A percentile compares a stretch with the other conserved stretches of the same genome.
Evolutionary conservation across 2,797 vertebrate genomes (phyloP).

Genomic region (Calcarius lapponicus): DNA sequence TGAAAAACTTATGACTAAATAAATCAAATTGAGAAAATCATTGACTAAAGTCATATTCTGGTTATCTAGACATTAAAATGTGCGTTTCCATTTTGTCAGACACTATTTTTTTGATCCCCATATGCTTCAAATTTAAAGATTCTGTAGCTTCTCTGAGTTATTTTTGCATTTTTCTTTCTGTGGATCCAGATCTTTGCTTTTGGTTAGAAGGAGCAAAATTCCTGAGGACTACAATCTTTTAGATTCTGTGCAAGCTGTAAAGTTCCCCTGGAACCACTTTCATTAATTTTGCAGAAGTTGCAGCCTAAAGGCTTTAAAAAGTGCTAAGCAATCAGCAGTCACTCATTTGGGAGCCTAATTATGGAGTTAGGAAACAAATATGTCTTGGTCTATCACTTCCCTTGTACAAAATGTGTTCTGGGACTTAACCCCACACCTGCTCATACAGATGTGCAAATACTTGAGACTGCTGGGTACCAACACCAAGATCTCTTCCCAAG

Average conservation of each 20-base stretch:
- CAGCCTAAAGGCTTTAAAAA: slow-evolving; percentile 60
- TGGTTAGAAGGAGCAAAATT: slow-evolving; percentile 14
- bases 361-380: slow-evolving; percentile 51
- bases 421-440: slow-evolving; percentile 39
- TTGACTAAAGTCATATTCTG: background rate
- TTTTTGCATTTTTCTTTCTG: background rate
- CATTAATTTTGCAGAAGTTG: slow-evolving; percentile 60
- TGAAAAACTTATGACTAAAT: background rate
- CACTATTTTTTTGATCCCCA: background rate
- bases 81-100: background rate
- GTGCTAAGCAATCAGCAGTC: slow-evolving; percentile 62
- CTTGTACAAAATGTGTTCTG: background rate
- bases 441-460: background rate
- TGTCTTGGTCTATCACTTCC: slow-evolving; percentile 36
- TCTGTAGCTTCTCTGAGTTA: background rate
- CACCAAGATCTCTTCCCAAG: background rate
- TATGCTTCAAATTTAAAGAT: background rate
- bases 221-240: background rate
- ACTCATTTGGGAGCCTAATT: slow-evolving; percentile 57
- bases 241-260: slow-evolving; percentile 30
- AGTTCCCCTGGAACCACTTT: slow-evolving; percentile 51
- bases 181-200: background rate
- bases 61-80: background rate
- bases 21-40: background rate
- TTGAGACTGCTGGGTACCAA: background rate